A percentile compares a stretch with the other conserved stretches of the same genome.
These are phyloP conservation scores for Patella pellucida DNA, from an alignment of 2,888 invertebrate species.

Conservation along the genomic window DNA sequence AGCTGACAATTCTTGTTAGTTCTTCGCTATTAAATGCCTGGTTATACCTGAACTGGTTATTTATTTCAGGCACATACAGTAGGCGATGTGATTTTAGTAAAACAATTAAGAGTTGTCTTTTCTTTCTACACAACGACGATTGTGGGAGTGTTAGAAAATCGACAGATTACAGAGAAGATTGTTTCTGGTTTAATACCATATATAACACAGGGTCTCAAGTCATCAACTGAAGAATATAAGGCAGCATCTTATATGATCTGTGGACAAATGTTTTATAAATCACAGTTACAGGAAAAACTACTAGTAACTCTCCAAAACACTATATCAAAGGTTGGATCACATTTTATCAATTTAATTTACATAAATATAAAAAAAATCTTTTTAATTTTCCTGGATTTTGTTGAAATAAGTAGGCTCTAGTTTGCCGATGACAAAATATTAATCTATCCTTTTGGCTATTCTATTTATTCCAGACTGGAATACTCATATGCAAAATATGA, in stretches of 20 bases:
- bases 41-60: no score
- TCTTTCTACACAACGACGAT: constrained; percentile 86
- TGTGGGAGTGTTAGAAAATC: constrained; percentile 76
- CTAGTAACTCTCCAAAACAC: constrained; percentile 78
- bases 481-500: no score
- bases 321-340: constrained; percentile 72
- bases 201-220: constrained; percentile 81
- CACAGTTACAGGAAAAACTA: constrained; percentile 75
- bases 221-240: constrained; percentile 79
- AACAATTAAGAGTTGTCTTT: constrained; percentile 79
- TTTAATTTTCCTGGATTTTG: no score
- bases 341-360: neutral
- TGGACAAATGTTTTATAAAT: constrained; percentile 79
- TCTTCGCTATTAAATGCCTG: no score
- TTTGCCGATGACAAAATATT: no score
- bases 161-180: constrained; percentile 74
- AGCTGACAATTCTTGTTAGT: no score
- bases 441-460: no score
- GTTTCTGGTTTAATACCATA: constrained; percentile 81
- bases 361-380: neutral
- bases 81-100: constrained; percentile 13
- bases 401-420: no score
- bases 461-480: no score
- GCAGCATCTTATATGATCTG: constrained; percentile 83
- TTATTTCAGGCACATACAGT: constrained; percentile 9